phyloP scores from a whole-genome alignment of 1,140 invertebrate genomes.

The Drosophila dunni region DNA sequence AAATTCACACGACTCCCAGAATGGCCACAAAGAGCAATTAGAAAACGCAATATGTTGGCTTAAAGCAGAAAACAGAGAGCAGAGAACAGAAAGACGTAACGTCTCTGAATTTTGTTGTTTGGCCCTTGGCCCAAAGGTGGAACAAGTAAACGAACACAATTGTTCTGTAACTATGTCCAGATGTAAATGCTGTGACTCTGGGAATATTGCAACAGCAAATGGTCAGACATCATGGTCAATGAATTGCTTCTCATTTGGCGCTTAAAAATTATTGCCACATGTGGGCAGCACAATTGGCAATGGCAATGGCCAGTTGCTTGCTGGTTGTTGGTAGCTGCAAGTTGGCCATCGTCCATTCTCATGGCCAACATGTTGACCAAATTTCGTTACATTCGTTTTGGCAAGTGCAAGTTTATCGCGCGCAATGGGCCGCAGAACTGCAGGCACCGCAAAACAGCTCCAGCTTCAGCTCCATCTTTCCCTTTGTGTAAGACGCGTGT shows the following conservation, averaged over 20 bases:
- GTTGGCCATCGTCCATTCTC: slow-evolving; percentile 33
- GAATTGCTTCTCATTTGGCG: slow-evolving; percentile 79
- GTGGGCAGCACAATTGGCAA: slow-evolving; percentile 59
- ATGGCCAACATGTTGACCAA: slow-evolving; percentile 71
- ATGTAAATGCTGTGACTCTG: slow-evolving; percentile 48
- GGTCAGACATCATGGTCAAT: slow-evolving; percentile 76
- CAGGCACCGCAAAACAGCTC: slow-evolving; percentile 47
- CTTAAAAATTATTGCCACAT: slow-evolving; percentile 81
- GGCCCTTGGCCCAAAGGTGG: slow-evolving; percentile 54
- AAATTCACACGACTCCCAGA: slow-evolving; percentile 29
- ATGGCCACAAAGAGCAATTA: slow-evolving; percentile 62
- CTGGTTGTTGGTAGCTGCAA: neutral
- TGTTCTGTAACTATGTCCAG: slow-evolving; percentile 19
- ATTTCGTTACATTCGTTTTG: slow-evolving; percentile 65
- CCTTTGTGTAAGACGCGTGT: slow-evolving; percentile 12
- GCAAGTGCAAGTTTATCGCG: slow-evolving; percentile 70
- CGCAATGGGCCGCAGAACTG: slow-evolving; percentile 49
- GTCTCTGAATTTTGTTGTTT: slow-evolving; percentile 53
- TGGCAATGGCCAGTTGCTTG: slow-evolving; percentile 32
- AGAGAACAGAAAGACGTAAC: slow-evolving; percentile 17
- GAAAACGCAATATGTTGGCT: slow-evolving; percentile 45
- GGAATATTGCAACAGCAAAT: slow-evolving; percentile 53
- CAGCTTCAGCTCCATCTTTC: slow-evolving; percentile 19
- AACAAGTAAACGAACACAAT: slow-evolving; percentile 10
- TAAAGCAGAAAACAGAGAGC: neutral